Evolutionary conservation across 2,797 vertebrate species (phyloP).

Genomic region (Cryptoprocta ferox): DNA sequence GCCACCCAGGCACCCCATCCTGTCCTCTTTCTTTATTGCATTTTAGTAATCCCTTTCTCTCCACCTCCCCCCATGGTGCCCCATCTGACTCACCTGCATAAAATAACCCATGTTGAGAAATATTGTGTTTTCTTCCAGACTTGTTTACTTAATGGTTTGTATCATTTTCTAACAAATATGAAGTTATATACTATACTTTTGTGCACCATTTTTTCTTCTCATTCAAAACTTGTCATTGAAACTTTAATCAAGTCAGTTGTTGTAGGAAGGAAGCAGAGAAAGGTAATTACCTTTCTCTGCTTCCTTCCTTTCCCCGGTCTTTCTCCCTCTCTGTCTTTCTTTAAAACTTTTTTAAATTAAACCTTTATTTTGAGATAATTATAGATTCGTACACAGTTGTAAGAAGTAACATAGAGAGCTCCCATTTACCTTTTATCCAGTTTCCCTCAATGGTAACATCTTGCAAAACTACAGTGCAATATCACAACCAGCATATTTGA

Average conservation of each 20-base stretch:
- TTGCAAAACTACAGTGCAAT: not conserved
- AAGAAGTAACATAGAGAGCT: not conserved
- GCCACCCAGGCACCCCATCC: not conserved
- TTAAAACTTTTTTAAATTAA: not conserved
- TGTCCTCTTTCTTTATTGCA: not conserved
- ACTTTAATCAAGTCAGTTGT: not conserved
- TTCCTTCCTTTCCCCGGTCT: not conserved
- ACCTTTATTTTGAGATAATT: not conserved
- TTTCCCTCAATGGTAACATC: not conserved
- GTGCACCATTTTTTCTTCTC: not conserved
- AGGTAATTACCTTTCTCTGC: not conserved
- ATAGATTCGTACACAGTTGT: not conserved
- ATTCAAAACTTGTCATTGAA: not conserved
- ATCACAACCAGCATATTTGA: not conserved
- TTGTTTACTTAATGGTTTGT: not conserved
- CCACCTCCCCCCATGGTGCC: not conserved
- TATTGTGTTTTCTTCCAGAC: not conserved
- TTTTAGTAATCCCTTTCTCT: not conserved
- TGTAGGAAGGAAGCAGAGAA: not conserved
- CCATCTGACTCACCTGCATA: not conserved
- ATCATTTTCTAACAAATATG: not conserved
- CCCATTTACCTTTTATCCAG: not conserved
- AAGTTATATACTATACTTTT: not conserved
- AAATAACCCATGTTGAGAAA: not conserved
- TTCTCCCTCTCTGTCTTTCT: not conserved